Percentiles rank a stretch among this genome's conserved stretches.
Conservation (phyloP, 1,140 invertebrate species). For the Bombus affinis region DNA sequence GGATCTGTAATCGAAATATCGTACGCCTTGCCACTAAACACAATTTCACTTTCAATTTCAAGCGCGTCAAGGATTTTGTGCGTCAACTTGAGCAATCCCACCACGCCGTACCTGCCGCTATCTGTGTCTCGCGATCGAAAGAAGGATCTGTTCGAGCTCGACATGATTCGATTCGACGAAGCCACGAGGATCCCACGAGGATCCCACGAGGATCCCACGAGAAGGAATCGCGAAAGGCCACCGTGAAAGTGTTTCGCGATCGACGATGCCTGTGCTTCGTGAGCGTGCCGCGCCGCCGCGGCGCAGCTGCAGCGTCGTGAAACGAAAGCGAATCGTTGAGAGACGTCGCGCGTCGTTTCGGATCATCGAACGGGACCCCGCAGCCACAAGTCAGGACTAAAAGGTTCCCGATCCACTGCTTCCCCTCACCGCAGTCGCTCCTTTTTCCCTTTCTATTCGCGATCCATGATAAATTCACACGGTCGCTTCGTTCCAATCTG, state of each 20-base stretch:
- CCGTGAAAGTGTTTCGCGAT: constrained; percentile 66
- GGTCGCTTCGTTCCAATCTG: constrained; percentile 18
- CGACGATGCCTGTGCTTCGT: constrained; percentile 7
- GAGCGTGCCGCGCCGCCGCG: background rate
- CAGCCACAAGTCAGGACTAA: background rate
- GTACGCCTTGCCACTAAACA: too few relatives aligned
- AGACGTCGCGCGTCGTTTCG: background rate
- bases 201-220: constrained; percentile 53
- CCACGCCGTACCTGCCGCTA: background rate
- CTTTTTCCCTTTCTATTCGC: constrained; percentile 19
- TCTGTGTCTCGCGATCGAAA: background rate
- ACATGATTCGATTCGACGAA: background rate
- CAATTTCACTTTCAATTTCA: too few relatives aligned
- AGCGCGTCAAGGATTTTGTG: background rate
- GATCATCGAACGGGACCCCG: constrained; percentile 22
- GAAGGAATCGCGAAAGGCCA: constrained; percentile 61
- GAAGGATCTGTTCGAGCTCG: background rate
- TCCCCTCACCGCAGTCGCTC: background rate
- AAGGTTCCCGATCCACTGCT: background rate
- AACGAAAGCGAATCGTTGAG: constrained; percentile 59
- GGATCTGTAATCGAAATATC: too few relatives aligned
- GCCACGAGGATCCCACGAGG: constrained; percentile 54
- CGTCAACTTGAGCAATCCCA: background rate
- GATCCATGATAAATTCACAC: constrained; percentile 53
- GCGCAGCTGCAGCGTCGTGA: background rate